Evolutionary conservation across 2,888 invertebrate species (phyloP), one percentile per base, ranked within the genome.

Genomic region (Ligdia adustata): DNA sequence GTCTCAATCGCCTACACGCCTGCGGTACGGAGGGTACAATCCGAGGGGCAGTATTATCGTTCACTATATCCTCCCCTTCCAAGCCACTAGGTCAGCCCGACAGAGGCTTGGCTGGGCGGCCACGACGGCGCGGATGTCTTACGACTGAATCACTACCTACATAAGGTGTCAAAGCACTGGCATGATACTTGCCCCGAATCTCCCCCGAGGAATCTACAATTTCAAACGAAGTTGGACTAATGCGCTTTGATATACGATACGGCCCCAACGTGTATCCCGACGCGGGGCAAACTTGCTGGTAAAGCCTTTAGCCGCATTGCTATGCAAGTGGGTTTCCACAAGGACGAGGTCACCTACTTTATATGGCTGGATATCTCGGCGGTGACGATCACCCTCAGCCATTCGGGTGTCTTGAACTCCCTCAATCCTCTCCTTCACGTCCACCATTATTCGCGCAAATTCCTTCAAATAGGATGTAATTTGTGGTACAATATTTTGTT

Each of bases 31-130:
- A n/a, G n/a, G n/a, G n/a, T n/a, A n/a, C n/a, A n/a, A n/a, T n/a
- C n/a, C n/a, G n/a, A n/a, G n/a, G n/a, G n/a, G n/a, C n/a, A n/a
- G n/a, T n/a, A n/a, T n/a, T n/a, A n/a, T n/a, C n/a, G n/a, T n/a
- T 18, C 34, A 34, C 48, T 37, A 42, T 38, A 48, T 12, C 28
- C 43, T 49, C 49, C 49, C 43, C 43, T 43, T 49, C 43, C 49
- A 49, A 34, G 49, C 33, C 49, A 38, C 33, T 1, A 28, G 42
- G 9, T 29, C 22, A 38, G 1, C 22, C 48, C 20, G 43, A 13
- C 9, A 6, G 29, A 35, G 47, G 12, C 47, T 48, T 48, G 47
- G 47, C n/a, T 9, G 15, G 28, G 6, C 22, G 33, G 15, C 29
- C 20, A 9, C 33, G 34, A 14, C 26, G 22, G 14, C 46, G 16